These are phyloP conservation scores for Drusus annulatus DNA, from an alignment of 1,140 invertebrate species.

Conservation along the genomic window DNA sequence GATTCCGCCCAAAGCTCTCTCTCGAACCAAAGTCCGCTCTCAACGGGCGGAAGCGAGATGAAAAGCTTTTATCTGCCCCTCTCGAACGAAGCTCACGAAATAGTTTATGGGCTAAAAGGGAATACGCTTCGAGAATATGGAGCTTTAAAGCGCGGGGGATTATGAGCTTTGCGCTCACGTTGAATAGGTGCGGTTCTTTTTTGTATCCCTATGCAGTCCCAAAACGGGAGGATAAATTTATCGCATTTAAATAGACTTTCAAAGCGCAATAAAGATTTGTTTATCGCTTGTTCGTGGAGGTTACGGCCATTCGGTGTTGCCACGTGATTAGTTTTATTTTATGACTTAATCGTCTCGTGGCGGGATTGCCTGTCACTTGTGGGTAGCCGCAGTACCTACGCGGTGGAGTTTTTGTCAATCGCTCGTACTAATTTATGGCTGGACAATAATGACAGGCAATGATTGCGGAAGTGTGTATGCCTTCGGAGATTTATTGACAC, in stretches of 20 bases:
- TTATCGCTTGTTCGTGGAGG: conserved; percentile 60
- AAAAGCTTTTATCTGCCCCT: neutral
- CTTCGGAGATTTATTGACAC: conserved; percentile 7
- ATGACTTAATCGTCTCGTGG: conserved; percentile 45
- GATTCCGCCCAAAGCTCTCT: conserved; percentile 19
- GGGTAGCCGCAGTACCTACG: neutral
- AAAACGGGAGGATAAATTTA: conserved; percentile 62
- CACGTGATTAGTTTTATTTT: conserved; percentile 56
- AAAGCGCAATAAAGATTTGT: conserved; percentile 73
- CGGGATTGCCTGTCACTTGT: neutral
- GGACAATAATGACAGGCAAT: conserved; percentile 18
- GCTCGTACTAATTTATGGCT: conserved; percentile 12
- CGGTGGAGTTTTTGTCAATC: conserved; percentile 12
- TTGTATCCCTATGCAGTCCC: neutral
- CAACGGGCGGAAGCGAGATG: conserved; percentile 43
- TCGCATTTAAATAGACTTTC: conserved; percentile 71
- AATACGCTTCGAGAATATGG: conserved; percentile 34
- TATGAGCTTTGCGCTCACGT: conserved; percentile 54
- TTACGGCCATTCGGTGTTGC: conserved; percentile 47
- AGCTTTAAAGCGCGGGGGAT: conserved; percentile 60
- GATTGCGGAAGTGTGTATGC: neutral
- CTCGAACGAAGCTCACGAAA: conserved; percentile 37
- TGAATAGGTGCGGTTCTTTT: neutral
- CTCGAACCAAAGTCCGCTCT: conserved; percentile 3
- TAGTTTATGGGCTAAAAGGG: conserved; percentile 58